Conservation (phyloP, 2,797 vertebrate species). For the Sylvilagus floridanus region DNA sequence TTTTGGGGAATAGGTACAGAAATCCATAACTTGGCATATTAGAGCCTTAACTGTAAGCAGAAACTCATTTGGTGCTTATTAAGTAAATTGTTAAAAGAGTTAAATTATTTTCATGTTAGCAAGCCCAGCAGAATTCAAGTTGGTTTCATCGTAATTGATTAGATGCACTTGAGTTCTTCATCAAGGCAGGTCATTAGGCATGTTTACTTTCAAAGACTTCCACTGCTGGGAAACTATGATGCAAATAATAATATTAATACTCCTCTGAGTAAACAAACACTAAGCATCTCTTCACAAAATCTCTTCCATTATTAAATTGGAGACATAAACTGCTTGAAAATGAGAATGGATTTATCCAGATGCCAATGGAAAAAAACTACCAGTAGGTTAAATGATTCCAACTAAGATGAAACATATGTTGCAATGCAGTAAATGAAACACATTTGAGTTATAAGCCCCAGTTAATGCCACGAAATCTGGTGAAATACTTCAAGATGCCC, state of each 20-base stretch:
- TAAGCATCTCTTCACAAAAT: slow-evolving; percentile 65
- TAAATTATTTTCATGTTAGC: slow-evolving; percentile 62
- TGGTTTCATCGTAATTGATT: slow-evolving; percentile 73
- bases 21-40: not conserved
- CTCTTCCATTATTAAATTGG: slow-evolving; percentile 67
- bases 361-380: slow-evolving; percentile 73
- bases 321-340: slow-evolving; percentile 72
- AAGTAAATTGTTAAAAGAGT: slow-evolving; percentile 66
- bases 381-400: slow-evolving; percentile 66
- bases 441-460: slow-evolving; percentile 23
- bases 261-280: slow-evolving; percentile 68
- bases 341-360: slow-evolving; percentile 77
- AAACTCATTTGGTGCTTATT: slow-evolving; percentile 10
- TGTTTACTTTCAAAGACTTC: slow-evolving; percentile 69
- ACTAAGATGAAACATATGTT: slow-evolving; percentile 65
- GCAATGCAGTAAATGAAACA: slow-evolving; percentile 66
- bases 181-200: slow-evolving; percentile 63
- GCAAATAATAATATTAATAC: slow-evolving; percentile 67
- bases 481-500: slow-evolving; percentile 64
- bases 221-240: slow-evolving; percentile 53
- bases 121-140: slow-evolving; percentile 56
- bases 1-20: not conserved
- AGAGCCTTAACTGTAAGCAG: not conserved
- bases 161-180: slow-evolving; percentile 73
- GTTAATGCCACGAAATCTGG: slow-evolving; percentile 60